Evolutionary conservation across 2,888 invertebrate genomes (phyloP).

Genomic region (Sympetrum striolatum): DNA sequence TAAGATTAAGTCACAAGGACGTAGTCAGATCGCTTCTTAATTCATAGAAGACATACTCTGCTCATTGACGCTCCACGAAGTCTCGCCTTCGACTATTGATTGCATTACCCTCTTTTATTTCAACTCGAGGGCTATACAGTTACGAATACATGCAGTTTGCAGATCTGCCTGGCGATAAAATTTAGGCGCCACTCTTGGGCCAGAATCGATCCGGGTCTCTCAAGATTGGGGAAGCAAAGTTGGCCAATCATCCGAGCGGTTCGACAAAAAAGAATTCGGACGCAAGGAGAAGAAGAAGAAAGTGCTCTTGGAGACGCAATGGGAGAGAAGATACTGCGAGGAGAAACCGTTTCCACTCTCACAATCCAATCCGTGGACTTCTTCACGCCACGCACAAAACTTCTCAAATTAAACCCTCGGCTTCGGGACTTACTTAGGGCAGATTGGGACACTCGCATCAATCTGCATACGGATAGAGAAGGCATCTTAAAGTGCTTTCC

Average conservation of each 20-base stretch:
- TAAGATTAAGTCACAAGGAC: no score
- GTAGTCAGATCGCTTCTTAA: no score
- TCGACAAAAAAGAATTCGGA: neutral
- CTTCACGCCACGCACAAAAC: slow-evolving; percentile 2
- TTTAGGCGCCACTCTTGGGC: neutral
- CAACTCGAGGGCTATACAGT: no score
- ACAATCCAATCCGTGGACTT: neutral
- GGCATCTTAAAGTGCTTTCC: neutral
- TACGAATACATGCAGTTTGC: no score
- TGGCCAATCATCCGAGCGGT: neutral
- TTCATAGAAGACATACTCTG: no score
- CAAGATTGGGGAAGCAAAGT: neutral
- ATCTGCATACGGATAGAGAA: slow-evolving; percentile 2
- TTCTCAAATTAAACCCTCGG: slow-evolving; percentile 7
- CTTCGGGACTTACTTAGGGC: slow-evolving; percentile 12
- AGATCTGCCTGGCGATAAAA: no score
- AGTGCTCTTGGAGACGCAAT: neutral
- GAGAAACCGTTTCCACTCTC: neutral
- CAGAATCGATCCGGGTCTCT: neutral
- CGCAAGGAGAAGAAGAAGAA: neutral
- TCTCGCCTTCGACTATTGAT: no score
- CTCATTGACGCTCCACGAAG: no score
- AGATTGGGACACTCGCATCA: slow-evolving; percentile 31
- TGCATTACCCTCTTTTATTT: no score
- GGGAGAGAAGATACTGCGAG: neutral